These are phyloP conservation scores for Pachypeltis micranthus DNA, from an alignment of 1,140 invertebrate species.

Conservation along the genomic window DNA sequence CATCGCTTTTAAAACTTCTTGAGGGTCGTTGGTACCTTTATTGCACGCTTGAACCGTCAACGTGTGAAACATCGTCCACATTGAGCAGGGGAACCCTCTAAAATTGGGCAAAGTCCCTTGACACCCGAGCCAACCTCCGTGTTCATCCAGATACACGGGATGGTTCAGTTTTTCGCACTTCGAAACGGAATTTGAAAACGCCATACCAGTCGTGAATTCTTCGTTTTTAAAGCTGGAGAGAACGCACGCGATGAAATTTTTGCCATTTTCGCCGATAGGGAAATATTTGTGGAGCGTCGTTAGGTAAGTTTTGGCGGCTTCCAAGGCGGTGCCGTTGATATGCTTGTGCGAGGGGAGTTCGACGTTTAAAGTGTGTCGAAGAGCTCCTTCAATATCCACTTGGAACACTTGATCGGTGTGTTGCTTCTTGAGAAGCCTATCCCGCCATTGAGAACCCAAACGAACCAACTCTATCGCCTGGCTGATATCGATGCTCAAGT, in stretches of 20 bases:
- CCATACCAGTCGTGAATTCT: constrained; percentile 42
- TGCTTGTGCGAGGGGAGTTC: constrained; percentile 59
- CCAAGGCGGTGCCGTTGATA: constrained; percentile 55
- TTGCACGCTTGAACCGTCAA: constrained; percentile 64
- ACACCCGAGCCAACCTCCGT: constrained; percentile 68
- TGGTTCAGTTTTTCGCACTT: constrained; percentile 38
- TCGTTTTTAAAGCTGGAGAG: constrained; percentile 30
- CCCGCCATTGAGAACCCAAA: background rate
- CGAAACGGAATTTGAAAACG: constrained; percentile 42
- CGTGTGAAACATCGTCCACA: constrained; percentile 93
- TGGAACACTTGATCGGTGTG: constrained; percentile 53
- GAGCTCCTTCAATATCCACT: constrained; percentile 70
- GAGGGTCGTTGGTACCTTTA: constrained; percentile 35
- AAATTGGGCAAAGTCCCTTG: constrained; percentile 55
- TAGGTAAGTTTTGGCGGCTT: constrained; percentile 61
- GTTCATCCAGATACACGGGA: constrained; percentile 42
- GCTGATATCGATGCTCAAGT: constrained; percentile 36
- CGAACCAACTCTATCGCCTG: constrained; percentile 1
- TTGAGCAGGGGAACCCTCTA: constrained; percentile 87
- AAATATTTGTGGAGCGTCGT: constrained; percentile 57
- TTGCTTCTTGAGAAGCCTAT: background rate
- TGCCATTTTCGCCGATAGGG: constrained; percentile 52
- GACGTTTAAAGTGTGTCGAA: constrained; percentile 64
- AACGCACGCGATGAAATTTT: constrained; percentile 48
- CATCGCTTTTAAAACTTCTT: constrained; percentile 66